Conservation (phyloP, 2,888 invertebrate species). For the Oxycera nigricornis region DNA sequence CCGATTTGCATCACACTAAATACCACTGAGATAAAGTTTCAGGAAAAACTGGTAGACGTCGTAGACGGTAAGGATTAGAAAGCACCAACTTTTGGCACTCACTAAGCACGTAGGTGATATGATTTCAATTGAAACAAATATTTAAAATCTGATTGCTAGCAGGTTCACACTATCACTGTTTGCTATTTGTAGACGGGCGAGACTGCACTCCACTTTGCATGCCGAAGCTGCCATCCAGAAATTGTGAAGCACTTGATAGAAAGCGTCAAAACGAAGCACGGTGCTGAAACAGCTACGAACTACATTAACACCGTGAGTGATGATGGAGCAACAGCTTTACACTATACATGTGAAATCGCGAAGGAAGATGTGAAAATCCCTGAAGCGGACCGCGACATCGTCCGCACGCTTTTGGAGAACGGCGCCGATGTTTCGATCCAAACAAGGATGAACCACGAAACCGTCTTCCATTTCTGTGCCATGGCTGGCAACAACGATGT, state of each 20-base stretch:
- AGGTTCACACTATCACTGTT: neutral
- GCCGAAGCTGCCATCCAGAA: constrained; percentile 82
- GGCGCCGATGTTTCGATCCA: constrained; percentile 88
- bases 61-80: constrained; percentile 19
- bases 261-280: constrained; percentile 78
- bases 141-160: neutral
- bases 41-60: neutral
- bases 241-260: constrained; percentile 87
- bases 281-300: constrained; percentile 78
- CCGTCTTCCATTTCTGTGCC: constrained; percentile 95
- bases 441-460: constrained; percentile 87
- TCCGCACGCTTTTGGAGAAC: constrained; percentile 85
- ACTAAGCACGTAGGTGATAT: constrained; percentile 25
- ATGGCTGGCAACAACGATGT: constrained; percentile 95
- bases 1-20: constrained; percentile 23
- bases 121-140: neutral
- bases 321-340: constrained; percentile 93
- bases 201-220: constrained; percentile 94
- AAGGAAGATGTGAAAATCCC: constrained; percentile 79
- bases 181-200: constrained; percentile 78
- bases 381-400: constrained; percentile 83
- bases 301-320: constrained; percentile 89
- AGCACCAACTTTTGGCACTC: constrained; percentile 12
- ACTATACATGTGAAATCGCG: constrained; percentile 90
- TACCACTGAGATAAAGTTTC: constrained; percentile 27